These are phyloP conservation scores for Falco novaeseelandiae DNA, from an alignment of 2,797 vertebrate species.

Conservation along the genomic window DNA sequence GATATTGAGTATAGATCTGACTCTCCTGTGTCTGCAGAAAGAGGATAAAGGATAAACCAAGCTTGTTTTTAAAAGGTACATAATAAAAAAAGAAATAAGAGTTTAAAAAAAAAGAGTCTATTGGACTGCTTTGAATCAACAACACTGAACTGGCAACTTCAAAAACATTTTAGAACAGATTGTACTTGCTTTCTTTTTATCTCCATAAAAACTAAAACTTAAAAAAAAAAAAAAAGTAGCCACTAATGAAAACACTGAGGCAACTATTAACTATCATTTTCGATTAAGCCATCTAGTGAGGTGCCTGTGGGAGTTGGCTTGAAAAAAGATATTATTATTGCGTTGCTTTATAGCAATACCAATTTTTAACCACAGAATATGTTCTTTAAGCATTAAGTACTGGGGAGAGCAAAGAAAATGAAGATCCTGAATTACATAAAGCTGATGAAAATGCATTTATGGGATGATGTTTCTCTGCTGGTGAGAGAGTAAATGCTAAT, in stretches of 20 bases:
- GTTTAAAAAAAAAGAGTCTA: background rate
- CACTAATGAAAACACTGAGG: slow-evolving; percentile 1
- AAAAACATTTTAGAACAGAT: slow-evolving; percentile 9
- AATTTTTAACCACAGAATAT: slow-evolving; percentile 37
- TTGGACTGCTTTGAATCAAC: background rate
- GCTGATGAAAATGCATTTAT: slow-evolving; percentile 1
- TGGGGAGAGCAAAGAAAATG: background rate
- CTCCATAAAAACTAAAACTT: background rate
- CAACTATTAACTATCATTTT: slow-evolving; percentile 14
- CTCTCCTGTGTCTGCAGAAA: slow-evolving; percentile 21
- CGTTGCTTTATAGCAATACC: slow-evolving; percentile 21
- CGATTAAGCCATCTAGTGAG: background rate
- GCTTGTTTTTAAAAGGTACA: slow-evolving; percentile 29
- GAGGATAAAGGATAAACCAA: slow-evolving; percentile 55
- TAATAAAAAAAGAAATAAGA: slow-evolving; percentile 28
- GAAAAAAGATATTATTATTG: slow-evolving; percentile 23
- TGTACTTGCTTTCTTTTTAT: background rate
- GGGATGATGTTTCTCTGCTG: slow-evolving; percentile 15
- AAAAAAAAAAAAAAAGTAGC: background rate
- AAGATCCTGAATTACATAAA: slow-evolving; percentile 28
- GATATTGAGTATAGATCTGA: slow-evolving; percentile 43
- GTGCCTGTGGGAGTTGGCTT: slow-evolving; percentile 32
- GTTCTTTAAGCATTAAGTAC: slow-evolving; percentile 2
- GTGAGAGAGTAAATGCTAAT: slow-evolving; percentile 15
- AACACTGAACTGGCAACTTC: background rate